phyloP scores from a whole-genome alignment of 2,888 invertebrate genomes.

The Phanerotoma sp. region DNA sequence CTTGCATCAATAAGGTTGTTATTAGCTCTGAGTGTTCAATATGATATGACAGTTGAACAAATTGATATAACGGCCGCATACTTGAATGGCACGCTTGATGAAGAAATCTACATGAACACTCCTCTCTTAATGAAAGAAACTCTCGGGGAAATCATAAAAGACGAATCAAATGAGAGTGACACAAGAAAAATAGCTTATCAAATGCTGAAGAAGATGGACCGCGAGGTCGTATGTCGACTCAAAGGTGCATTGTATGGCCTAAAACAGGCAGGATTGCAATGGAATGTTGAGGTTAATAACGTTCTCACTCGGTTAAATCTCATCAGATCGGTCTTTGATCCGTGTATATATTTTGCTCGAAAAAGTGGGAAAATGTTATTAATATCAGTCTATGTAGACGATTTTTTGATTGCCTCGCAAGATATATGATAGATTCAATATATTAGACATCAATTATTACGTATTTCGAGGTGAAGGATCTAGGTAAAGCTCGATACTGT shows the following conservation, averaged over 20 bases:
- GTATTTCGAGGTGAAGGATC: conserved; percentile 3
- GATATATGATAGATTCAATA: background rate
- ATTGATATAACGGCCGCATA: conserved; percentile 36
- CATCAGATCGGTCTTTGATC: background rate
- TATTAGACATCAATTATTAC: background rate
- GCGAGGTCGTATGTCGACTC: conserved; percentile 4
- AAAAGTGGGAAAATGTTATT: background rate
- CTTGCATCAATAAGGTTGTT: conserved; percentile 32
- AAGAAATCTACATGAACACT: conserved; percentile 33
- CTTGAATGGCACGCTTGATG: conserved; percentile 35
- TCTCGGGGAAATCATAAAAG: conserved; percentile 5
- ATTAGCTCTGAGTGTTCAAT: conserved; percentile 30
- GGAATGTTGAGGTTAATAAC: background rate
- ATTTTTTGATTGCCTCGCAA: conserved; percentile 6
- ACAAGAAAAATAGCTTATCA: background rate
- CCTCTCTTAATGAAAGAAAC: conserved; percentile 1
- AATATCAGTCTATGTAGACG: conserved; percentile 11
- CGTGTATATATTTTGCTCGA: conserved; percentile 3
- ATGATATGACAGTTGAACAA: conserved; percentile 32
- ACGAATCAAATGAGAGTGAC: background rate
- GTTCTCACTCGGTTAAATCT: too few relatives aligned
- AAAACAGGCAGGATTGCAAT: conserved; percentile 4
- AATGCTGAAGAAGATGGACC: background rate
- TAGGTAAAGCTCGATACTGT: conserved; percentile 7
- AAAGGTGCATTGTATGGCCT: conserved; percentile 8